Conservation (phyloP, 2,888 invertebrate species). For the Diachrysia chrysitis region DNA sequence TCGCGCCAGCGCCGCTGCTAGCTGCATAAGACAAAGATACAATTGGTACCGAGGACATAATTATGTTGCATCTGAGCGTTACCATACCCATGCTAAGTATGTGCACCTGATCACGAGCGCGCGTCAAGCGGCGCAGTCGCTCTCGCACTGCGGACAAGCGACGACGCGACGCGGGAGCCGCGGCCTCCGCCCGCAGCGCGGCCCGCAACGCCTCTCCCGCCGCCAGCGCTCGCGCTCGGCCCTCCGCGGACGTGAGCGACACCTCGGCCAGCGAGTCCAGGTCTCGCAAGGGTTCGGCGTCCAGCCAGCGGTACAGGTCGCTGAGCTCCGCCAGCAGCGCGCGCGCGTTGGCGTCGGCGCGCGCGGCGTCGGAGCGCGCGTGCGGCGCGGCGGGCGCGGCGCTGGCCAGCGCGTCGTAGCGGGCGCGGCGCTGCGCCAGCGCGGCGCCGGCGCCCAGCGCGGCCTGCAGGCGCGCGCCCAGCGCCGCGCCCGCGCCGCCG, state of each 20-base stretch:
- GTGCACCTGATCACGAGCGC: conserved; percentile 85
- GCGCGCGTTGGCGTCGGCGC: conserved; percentile 95
- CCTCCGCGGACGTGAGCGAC: conserved; percentile 70
- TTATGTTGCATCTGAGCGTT: not conserved
- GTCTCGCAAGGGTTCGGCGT: conserved; percentile 75
- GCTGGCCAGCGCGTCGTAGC: conserved; percentile 90
- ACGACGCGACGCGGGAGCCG: conserved; percentile 63
- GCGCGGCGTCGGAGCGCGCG: conserved; percentile 79
- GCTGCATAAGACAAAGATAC: conserved; percentile 47
- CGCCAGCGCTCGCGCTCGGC: conserved; percentile 74
- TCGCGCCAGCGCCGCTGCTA: conserved; percentile 94
- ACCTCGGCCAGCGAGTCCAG: conserved; percentile 76
- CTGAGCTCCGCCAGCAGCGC: conserved; percentile 94
- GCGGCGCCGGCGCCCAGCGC: conserved; percentile 85
- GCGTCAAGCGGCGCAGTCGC: conserved; percentile 73
- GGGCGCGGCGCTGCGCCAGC: conserved; percentile 75
- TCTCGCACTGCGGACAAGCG: conserved; percentile 76
- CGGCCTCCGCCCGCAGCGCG: conserved; percentile 63
- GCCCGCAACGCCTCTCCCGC: conserved; percentile 67
- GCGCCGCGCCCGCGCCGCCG: conserved; percentile 93
- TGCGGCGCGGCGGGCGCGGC: conserved; percentile 69
- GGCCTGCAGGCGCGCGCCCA: conserved; percentile 90
- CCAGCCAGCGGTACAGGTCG: conserved; percentile 83
- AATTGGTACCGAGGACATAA: not conserved
- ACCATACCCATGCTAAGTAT: not conserved